Base-by-base conservation (phyloP, 2,113 vertebrate genomes). In the Phoxinus phoxinus region DNA sequence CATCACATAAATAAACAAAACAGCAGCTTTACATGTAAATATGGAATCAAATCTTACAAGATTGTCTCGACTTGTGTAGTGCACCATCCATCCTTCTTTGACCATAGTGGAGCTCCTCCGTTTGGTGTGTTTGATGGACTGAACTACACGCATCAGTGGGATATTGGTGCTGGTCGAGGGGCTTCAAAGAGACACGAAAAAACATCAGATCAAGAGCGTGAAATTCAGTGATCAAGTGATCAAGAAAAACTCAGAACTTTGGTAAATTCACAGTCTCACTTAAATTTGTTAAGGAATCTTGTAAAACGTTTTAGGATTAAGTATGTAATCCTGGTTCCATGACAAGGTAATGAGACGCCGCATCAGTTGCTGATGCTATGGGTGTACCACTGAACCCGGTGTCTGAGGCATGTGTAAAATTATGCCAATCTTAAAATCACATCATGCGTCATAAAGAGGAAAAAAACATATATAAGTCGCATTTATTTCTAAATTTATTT, bases 51-150 rank as follows among this genome's bases (percentile, higher is more conserved):
- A 87, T 95, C 97, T 96, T 90, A 99, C 98, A 96, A 99, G 94
- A 90, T 97, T 97, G 89, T 99, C 98, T 93, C 96, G 96, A 92
- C 96, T 99, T 78, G 96, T 97, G 85, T 97, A 98, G 91, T 99
- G 98, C 90, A 99, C 98, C 98, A 99, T 99, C 98, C 98, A 99
- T 63, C 98, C 98, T 92, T 99, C 98, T 92, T 97, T 98, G 90
- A 99, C 97, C 95, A 99, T 92, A 23, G 97, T 99, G 94, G 97
- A 98, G 95, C 98, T 99, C 94, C 97, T 96, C 94, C 98, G 95
- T 93, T 99, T 99, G 83, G 97, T 99, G 90, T 99, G 97, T 90
- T 99, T 99, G 91, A 99, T 94, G 1, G 98, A 99, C 89, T 99
- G 98, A 61, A 99, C 98, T 90, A 99, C 97, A 89, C 98, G 96